These are phyloP conservation scores for Opisthocomus hoazin DNA, from an alignment of 2,113 vertebrate species.

Conservation along the genomic window DNA sequence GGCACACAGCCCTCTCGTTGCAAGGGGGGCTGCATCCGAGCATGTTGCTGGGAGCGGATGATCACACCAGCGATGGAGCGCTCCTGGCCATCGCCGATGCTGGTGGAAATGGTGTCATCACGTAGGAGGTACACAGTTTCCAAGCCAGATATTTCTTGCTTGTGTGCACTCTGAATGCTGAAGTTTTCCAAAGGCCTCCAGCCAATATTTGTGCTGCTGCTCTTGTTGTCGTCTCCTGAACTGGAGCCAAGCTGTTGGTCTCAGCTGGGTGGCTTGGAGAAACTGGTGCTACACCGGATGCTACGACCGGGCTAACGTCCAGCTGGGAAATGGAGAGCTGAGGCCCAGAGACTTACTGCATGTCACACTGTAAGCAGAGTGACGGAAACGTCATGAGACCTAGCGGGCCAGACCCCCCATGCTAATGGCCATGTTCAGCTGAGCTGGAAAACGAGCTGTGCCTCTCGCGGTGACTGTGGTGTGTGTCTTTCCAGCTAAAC, in stretches of 20 bases:
- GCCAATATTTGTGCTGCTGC: not conserved
- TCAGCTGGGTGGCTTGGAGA: not conserved
- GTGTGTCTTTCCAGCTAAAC: not conserved
- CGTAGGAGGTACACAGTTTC: not conserved
- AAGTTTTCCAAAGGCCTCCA: not conserved
- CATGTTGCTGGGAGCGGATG: not conserved
- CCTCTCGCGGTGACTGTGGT: not conserved
- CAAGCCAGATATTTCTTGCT: not conserved
- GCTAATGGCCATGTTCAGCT: not conserved
- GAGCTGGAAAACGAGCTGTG: not conserved
- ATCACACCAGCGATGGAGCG: not conserved
- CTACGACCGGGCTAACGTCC: fast-evolving
- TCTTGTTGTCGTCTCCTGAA: not conserved
- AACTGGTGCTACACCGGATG: not conserved
- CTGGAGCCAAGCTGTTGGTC: not conserved
- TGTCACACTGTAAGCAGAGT: not conserved
- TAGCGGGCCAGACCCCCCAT: fast-evolving
- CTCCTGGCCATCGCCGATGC: not conserved
- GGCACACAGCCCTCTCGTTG: fast-evolving
- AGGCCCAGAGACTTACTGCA: not conserved
- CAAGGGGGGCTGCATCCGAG: not conserved
- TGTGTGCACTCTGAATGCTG: fast-evolving
- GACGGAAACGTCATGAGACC: not conserved
- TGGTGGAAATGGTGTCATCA: not conserved
- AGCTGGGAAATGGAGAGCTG: not conserved